phyloP scores from a whole-genome alignment of 1,140 invertebrate genomes.

The Olivierus martensii region DNA sequence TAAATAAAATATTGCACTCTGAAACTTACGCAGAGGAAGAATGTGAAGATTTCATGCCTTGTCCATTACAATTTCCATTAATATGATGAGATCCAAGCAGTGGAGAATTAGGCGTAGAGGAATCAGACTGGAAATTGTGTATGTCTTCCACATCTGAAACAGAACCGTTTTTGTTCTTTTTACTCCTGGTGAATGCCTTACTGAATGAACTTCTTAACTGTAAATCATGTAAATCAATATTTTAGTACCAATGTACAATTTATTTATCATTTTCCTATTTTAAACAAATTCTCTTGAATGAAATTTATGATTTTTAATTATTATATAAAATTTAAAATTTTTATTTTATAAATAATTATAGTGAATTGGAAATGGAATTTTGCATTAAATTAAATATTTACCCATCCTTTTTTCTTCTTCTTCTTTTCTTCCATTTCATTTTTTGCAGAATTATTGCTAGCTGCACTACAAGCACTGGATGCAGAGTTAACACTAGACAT shows the following conservation, averaged over 20 bases:
- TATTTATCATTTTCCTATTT: background rate
- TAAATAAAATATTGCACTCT: too few relatives aligned
- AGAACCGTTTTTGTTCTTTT: slow-evolving; percentile 47
- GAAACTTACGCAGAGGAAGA: background rate
- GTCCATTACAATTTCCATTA: background rate
- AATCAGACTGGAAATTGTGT: background rate
- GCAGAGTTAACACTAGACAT: slow-evolving; percentile 67
- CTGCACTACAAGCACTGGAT: slow-evolving; percentile 52
- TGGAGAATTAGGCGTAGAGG: slow-evolving; percentile 20
- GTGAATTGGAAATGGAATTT: background rate
- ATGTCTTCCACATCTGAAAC: slow-evolving; percentile 46
- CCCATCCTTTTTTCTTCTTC: slow-evolving; percentile 89
- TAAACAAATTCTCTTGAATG: background rate
- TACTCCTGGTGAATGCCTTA: slow-evolving; percentile 80
- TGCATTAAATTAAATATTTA: slow-evolving; percentile 31
- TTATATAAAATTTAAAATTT: background rate
- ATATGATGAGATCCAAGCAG: slow-evolving; percentile 23
- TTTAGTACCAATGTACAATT: background rate
- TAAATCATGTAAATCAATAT: slow-evolving; percentile 7
- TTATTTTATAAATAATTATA: background rate
- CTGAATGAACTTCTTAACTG: slow-evolving; percentile 85
- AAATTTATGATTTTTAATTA: background rate
- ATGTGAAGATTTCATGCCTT: background rate
- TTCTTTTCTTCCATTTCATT: slow-evolving; percentile 49
- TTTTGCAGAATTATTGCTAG: background rate